Evolutionary conservation across 2,113 vertebrate genomes (phyloP).

Genomic region (Paedocypris sp.): DNA sequence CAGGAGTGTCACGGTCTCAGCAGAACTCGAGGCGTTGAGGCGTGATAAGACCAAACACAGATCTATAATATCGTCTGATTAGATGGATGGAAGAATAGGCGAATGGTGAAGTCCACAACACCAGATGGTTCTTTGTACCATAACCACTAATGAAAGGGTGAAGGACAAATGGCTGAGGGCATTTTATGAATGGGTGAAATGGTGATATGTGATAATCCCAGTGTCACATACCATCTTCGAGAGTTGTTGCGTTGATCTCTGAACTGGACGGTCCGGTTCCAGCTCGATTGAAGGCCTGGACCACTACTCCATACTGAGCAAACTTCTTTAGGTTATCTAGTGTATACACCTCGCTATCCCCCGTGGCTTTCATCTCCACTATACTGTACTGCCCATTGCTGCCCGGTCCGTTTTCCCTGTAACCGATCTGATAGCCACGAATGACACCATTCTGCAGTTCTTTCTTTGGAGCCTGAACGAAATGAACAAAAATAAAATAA

Average conservation of each 20-base stretch:
- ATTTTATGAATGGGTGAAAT: no score
- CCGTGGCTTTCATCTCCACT: conserved; percentile 96
- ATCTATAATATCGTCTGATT: no score
- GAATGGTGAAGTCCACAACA: no score
- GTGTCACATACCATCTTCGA: conserved; percentile 66
- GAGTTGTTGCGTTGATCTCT: conserved; percentile 91
- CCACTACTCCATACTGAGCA: conserved; percentile 91
- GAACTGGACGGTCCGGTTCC: conserved; percentile 93
- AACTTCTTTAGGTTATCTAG: conserved; percentile 98
- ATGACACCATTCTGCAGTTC: conserved; percentile 95
- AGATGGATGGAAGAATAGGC: no score
- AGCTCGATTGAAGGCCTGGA: conserved; percentile 93
- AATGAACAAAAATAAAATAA: background rate
- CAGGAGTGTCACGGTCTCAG: no score
- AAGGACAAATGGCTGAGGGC: no score
- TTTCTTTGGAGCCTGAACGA: conserved; percentile 80
- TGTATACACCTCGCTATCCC: conserved; percentile 92
- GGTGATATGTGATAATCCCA: no score
- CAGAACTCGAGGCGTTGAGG: no score
- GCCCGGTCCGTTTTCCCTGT: conserved; percentile 90
- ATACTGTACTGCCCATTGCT: conserved; percentile 98
- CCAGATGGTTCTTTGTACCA: no score
- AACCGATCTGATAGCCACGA: conserved; percentile 95
- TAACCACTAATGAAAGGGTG: no score
- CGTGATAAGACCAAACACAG: no score